Percentiles rank a stretch among this genome's conserved stretches.
Evolutionary conservation across 53 echinoderm and acorn worm genomes (phyloP).

Genomic region (Astropecten irregularis): DNA sequence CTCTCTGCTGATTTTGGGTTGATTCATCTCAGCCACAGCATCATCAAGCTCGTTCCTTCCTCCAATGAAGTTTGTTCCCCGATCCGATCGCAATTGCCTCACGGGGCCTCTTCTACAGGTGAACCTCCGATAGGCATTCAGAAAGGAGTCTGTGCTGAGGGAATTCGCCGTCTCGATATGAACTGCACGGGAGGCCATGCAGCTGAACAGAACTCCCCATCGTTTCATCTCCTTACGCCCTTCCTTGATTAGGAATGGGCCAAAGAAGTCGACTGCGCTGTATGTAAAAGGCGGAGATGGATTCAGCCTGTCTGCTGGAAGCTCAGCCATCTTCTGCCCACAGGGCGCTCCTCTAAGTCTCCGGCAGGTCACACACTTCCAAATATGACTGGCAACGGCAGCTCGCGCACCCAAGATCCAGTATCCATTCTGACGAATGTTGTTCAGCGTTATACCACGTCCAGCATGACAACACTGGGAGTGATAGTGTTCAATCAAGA

Average conservation of each 20-base stretch:
- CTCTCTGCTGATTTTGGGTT: neutral
- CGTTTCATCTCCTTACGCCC: conserved; percentile 59
- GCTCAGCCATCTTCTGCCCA: conserved; percentile 66
- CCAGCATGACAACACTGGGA: conserved; percentile 42
- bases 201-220: conserved; percentile 69
- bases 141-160: conserved; percentile 54
- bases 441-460: conserved; percentile 54
- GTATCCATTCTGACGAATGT: conserved; percentile 29
- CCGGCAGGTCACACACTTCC: conserved; percentile 61
- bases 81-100: conserved; percentile 62
- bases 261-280: conserved; percentile 62
- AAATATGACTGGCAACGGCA: no score
- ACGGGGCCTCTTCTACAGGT: conserved; percentile 62
- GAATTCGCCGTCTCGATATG: conserved; percentile 59
- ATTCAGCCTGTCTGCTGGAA: conserved; percentile 62
- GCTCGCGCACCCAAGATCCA: conserved; percentile 61
- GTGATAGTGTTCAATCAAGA: conserved; percentile 57
- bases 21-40: conserved; percentile 14
- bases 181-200: conserved; percentile 55
- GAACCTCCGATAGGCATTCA: conserved; percentile 58
- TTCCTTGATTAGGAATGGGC: conserved; percentile 56
- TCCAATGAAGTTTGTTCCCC: conserved; percentile 70
- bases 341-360: conserved; percentile 29
- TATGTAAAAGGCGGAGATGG: conserved; percentile 68
- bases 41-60: conserved; percentile 55